Conservation (phyloP, 2,797 vertebrate species). For the Malurus leucopterus region DNA sequence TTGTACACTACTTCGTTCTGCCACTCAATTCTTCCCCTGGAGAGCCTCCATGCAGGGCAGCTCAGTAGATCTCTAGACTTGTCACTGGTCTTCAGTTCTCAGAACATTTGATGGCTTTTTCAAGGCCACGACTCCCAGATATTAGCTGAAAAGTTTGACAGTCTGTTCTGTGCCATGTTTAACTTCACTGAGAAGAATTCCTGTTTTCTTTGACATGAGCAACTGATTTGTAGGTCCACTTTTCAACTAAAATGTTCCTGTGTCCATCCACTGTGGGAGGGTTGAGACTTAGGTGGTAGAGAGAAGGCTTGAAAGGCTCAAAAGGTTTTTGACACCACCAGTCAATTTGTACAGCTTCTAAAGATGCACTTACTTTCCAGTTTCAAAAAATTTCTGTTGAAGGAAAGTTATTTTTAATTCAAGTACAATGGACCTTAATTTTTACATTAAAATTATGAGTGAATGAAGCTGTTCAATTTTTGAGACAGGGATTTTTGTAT, state of each 20-base stretch:
- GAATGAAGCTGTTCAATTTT: not conserved
- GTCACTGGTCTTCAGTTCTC: rapidly evolving
- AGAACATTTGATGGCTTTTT: not conserved
- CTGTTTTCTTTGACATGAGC: not conserved
- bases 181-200: not conserved
- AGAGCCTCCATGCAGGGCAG: not conserved
- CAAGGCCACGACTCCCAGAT: not conserved
- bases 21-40: not conserved
- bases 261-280: not conserved
- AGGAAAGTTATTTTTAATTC: not conserved
- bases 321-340: not conserved
- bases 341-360: not conserved
- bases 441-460: not conserved
- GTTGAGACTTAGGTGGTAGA: not conserved
- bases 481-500: not conserved
- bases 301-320: not conserved
- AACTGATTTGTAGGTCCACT: not conserved
- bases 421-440: not conserved
- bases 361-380: not conserved
- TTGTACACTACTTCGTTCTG: not conserved
- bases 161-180: not conserved
- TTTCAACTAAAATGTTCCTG: not conserved
- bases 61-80: not conserved
- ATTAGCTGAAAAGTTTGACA: not conserved
- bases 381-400: not conserved